These are phyloP conservation scores for Trichogramma evanescens DNA, from an alignment of 2,888 invertebrate species.

Conservation along the genomic window DNA sequence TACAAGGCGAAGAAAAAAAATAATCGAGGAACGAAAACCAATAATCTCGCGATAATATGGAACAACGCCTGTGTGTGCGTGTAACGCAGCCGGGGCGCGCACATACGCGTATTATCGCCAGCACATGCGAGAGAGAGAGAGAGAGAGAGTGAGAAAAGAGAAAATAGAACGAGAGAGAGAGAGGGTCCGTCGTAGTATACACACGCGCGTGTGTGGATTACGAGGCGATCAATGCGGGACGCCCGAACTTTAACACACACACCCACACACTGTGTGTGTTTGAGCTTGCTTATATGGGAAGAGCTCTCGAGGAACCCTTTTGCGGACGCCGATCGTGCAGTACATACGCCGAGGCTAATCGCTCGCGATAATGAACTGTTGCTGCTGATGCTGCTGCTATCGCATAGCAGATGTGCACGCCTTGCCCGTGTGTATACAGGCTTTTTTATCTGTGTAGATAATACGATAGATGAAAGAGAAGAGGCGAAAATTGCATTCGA, in stretches of 20 bases:
- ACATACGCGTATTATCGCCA: background rate
- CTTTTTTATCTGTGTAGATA: too few relatives aligned
- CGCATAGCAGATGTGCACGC: too few relatives aligned
- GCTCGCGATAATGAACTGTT: conserved; percentile 12
- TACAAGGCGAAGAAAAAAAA: background rate
- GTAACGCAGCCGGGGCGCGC: background rate
- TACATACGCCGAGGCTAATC: background rate
- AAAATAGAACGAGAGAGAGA: conserved; percentile 6
- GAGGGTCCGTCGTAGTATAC: conserved; percentile 3
- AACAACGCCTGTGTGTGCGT: conserved; percentile 1
- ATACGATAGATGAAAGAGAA: too few relatives aligned
- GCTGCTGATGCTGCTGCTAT: too few relatives aligned
- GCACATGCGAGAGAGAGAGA: conserved; percentile 6
- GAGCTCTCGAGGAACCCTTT: conserved; percentile 1
- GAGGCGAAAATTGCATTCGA: too few relatives aligned
- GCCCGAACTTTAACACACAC: conserved; percentile 25
- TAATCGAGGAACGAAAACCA: background rate
- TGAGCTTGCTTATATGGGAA: background rate
- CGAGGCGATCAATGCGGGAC: conserved; percentile 42
- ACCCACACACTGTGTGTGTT: too few relatives aligned
- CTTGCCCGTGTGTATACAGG: too few relatives aligned
- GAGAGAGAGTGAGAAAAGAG: conserved; percentile 1
- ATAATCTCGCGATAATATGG: conserved; percentile 10
- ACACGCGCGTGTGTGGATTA: conserved; percentile 41
- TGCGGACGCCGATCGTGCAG: background rate